Evolutionary conservation across 2,797 vertebrate genomes (phyloP).

Genomic region (Acomys russatus): DNA sequence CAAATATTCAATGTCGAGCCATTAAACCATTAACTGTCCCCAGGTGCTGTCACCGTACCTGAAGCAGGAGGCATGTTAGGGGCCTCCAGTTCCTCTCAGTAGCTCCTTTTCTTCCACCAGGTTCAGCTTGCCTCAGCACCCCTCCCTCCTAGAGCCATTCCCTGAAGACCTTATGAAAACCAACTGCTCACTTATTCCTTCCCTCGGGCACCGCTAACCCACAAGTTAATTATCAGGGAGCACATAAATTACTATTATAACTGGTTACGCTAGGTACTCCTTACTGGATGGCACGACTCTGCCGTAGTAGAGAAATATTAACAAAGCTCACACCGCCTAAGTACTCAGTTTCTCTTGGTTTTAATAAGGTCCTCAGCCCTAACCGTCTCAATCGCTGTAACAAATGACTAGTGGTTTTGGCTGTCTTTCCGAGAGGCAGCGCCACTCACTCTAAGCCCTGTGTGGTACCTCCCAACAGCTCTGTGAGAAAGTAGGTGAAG

Average conservation of each 20-base stretch:
- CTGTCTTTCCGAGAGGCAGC: background rate
- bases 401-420: background rate
- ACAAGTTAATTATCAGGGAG: conserved; percentile 56
- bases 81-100: background rate
- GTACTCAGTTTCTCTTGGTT: conserved; percentile 11
- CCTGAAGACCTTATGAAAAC: conserved; percentile 58
- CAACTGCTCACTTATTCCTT: conserved; percentile 43
- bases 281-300: conserved; percentile 32
- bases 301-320: conserved; percentile 26
- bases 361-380: conserved; percentile 40
- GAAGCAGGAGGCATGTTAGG: background rate
- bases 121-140: background rate
- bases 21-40: background rate
- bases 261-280: conserved; percentile 50
- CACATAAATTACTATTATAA: conserved; percentile 58
- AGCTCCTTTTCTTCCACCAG: background rate
- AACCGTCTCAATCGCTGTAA: background rate
- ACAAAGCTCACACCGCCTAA: background rate
- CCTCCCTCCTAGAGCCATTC: background rate
- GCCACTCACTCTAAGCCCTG: background rate
- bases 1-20: background rate
- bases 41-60: background rate
- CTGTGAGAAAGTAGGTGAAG: background rate
- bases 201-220: conserved; percentile 18
- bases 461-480: background rate